Percentiles rank a stretch among this genome's conserved stretches.
Evolutionary conservation across 2,797 vertebrate species (phyloP).

Genomic region (Acomys russatus): DNA sequence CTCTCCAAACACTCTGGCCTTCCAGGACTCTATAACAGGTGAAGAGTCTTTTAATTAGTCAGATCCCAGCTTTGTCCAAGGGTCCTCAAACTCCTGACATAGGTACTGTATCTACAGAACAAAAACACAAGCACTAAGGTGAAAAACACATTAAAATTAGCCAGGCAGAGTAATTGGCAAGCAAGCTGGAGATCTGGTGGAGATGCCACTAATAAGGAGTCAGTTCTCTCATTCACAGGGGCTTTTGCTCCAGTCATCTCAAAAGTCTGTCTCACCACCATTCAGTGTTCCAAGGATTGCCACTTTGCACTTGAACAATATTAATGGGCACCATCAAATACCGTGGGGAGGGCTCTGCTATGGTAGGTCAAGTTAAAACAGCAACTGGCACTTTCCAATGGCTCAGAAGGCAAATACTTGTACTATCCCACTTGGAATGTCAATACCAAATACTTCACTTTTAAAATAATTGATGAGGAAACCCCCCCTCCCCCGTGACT

Average conservation of each 20-base stretch:
- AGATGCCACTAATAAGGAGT: background rate
- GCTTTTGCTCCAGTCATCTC: background rate
- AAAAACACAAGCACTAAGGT: background rate
- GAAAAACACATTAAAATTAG: constrained; percentile 7
- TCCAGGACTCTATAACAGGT: background rate
- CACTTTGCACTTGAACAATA: background rate
- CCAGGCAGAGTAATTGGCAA: background rate
- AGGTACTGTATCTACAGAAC: background rate
- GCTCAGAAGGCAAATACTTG: constrained; percentile 48
- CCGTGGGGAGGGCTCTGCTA: background rate
- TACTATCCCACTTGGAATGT: background rate
- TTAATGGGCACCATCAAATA: background rate
- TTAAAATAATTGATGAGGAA: background rate
- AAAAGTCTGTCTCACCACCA: background rate
- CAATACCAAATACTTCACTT: constrained; percentile 1
- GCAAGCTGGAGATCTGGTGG: background rate
- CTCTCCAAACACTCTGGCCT: background rate
- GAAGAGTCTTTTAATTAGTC: constrained; percentile 8
- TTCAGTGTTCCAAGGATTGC: background rate
- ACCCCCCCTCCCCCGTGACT: background rate
- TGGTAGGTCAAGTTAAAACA: constrained; percentile 15
- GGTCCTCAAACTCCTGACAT: background rate
- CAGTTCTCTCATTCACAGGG: background rate
- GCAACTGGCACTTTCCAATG: background rate
- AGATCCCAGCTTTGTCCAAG: background rate